phyloP scores from a whole-genome alignment of 2,888 invertebrate genomes.

The Criorhina ranunculi region DNA sequence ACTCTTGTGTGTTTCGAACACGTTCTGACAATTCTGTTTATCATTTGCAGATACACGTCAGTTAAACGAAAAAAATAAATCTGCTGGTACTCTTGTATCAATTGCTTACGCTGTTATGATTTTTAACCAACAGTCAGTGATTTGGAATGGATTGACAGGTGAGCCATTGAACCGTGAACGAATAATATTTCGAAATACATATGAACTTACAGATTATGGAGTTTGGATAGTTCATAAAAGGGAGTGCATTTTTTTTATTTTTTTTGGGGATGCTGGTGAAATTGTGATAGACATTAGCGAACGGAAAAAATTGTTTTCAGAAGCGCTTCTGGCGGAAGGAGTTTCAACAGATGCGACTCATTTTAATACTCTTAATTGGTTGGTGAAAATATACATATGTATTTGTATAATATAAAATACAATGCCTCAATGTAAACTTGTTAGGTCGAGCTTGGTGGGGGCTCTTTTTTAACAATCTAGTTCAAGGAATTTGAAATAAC shows the following conservation, averaged over 20 bases:
- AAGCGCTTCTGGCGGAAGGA: not conserved
- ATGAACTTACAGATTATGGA: slow-evolving; percentile 22
- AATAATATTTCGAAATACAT: slow-evolving; percentile 43
- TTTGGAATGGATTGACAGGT: slow-evolving; percentile 67
- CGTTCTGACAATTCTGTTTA: slow-evolving; percentile 53
- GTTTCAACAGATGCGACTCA: not conserved
- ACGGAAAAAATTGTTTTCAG: not conserved
- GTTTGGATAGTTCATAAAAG: slow-evolving; percentile 39
- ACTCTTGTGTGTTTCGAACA: slow-evolving; percentile 61
- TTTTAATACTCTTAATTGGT: too few relatives aligned
- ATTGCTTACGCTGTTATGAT: slow-evolving; percentile 31
- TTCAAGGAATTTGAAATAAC: too few relatives aligned
- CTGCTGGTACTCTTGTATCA: slow-evolving; percentile 36
- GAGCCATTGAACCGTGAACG: slow-evolving; percentile 65
- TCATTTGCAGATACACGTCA: slow-evolving; percentile 61
- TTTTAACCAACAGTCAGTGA: slow-evolving; percentile 57
- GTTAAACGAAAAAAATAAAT: slow-evolving; percentile 12
- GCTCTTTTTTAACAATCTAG: too few relatives aligned
- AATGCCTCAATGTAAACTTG: too few relatives aligned
- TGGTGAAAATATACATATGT: too few relatives aligned
- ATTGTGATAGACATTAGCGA: not conserved
- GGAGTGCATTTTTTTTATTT: not conserved
- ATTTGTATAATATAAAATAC: too few relatives aligned
- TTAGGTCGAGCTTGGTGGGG: too few relatives aligned
- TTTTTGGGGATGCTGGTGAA: not conserved